Evolutionary conservation across 2,113 vertebrate species (phyloP).

Genomic region (Campylomormyrus tamandua): DNA sequence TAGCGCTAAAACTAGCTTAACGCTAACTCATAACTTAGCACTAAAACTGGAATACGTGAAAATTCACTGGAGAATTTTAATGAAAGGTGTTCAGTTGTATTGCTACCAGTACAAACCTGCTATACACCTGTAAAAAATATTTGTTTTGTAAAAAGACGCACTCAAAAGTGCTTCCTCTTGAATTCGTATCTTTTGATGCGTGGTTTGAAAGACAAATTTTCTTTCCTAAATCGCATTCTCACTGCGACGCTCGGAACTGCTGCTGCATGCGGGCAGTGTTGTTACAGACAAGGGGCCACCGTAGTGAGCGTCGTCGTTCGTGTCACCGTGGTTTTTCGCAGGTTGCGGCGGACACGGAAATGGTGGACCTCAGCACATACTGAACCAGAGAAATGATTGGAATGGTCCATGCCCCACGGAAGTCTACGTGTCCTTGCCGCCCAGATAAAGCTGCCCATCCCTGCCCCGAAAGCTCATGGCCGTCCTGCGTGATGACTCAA

Average conservation of each 20-base stretch:
- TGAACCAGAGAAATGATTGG: constrained; percentile 30
- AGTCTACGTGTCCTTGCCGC: constrained; percentile 29
- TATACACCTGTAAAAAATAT: background rate
- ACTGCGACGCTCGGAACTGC: background rate
- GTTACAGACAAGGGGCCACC: constrained; percentile 18
- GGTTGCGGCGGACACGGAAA: constrained; percentile 25
- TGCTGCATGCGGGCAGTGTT: background rate
- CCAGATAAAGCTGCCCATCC: constrained; percentile 3
- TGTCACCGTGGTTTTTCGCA: constrained; percentile 31
- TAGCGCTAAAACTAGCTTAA: background rate
- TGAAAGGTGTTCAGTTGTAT: background rate
- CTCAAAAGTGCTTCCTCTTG: background rate
- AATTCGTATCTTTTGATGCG: background rate
- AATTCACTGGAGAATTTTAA: background rate
- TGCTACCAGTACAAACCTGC: background rate
- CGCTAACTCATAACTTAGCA: too few relatives aligned
- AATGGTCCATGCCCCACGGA: constrained; percentile 27
- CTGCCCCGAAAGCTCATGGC: background rate
- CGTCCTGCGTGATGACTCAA: constrained; percentile 32
- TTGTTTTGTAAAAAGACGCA: background rate
- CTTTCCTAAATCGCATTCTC: background rate
- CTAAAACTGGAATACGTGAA: background rate
- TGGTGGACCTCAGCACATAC: background rate
- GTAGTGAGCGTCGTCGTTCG: constrained; percentile 6
- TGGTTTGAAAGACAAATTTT: background rate